Base-by-base conservation (phyloP, 2,113 vertebrate species). In the Tachysurus fulvidraco region DNA sequence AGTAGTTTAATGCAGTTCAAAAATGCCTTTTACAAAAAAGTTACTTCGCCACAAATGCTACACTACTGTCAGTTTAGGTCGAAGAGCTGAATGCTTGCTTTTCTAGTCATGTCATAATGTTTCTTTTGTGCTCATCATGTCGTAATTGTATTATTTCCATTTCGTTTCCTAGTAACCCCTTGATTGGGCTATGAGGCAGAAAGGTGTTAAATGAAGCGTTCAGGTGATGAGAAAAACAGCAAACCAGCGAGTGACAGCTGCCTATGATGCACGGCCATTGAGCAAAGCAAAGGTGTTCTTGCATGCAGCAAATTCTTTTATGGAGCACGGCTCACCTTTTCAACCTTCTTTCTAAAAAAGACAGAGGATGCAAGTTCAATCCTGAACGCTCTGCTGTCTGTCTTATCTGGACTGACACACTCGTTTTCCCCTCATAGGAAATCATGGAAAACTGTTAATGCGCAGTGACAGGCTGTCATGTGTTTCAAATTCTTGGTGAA, bases 161-260 rank as follows among this genome's bases (percentile, higher is more conserved):
- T 80, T 57, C 17, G 87, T 87, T 92, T 74, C 92, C 86, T 90
- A 90, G 92, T 90, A 93, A 92, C 92, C 64, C 52, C 79, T 87
- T 85, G 55, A 81, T n/a, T 25, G 8, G 71, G 25, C 50, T 46
- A 64, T 84, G 77, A 84, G 81, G 84, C 60, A 74, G 83, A 87
- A 86, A 85, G 71, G 87, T 74, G 87, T 54, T 85, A 86, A 90
- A 88, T 86, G 69, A 84, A 81, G 84, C 52, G n/a, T 71, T 28
- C 59, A 87, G 69, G 82, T 84, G 80, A 73, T 80, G 64, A 80
- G 59, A 65, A 67, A 80, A 67, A 87, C 87, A 87, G 55, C 55
- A 81, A 81, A 81, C 55, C 78, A 82, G 77, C 85, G 71, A 91
- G 17, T 89, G 91, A 84, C 89, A 76, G 81, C 84, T 64, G 59